Evolutionary conservation across 2,888 invertebrate species (phyloP).

Genomic region (Petrolisthes manimaculis): DNA sequence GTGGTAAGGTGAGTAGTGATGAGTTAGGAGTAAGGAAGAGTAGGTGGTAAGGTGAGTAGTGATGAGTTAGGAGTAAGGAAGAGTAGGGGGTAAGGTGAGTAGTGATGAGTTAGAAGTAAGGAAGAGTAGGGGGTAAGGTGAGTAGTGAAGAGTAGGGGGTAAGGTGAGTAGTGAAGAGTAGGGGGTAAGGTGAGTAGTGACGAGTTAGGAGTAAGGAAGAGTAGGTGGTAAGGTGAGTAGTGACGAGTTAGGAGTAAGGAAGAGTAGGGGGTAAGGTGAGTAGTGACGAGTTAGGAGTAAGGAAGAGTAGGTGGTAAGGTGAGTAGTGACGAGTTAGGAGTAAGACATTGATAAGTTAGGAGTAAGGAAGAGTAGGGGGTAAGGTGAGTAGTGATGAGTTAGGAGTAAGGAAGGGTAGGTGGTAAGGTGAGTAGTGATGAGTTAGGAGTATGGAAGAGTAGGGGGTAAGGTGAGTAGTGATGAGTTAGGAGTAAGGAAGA

Average conservation of each 20-base stretch:
- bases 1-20: not conserved
- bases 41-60: not conserved
- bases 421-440: too few species aligned
- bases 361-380: too few species aligned
- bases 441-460: too few species aligned
- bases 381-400: too few species aligned
- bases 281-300: not conserved
- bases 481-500: too few species aligned
- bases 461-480: too few species aligned
- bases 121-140: not conserved
- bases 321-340: not conserved
- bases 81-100: not conserved
- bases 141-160: not conserved
- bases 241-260: not conserved
- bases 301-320: not conserved
- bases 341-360: not conserved
- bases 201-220: not conserved
- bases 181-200: not conserved
- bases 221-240: not conserved
- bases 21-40: not conserved
- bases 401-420: not conserved
- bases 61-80: not conserved
- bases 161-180: not conserved
- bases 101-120: not conserved
- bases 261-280: not conserved